These are phyloP conservation scores for Littorina saxatilis DNA, from an alignment of 1,140 invertebrate species.

Conservation along the genomic window DNA sequence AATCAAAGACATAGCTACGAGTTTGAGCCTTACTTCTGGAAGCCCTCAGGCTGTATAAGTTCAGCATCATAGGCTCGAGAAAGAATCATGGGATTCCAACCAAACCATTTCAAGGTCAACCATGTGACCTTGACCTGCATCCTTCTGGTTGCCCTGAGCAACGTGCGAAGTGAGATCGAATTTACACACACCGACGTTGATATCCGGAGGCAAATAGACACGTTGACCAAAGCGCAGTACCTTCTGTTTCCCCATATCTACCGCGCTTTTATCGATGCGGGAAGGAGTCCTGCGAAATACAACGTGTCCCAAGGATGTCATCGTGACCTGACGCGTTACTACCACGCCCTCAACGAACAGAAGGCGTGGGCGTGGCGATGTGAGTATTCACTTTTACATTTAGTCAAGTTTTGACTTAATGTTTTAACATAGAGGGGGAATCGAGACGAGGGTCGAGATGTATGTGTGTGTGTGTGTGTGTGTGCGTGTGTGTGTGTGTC, in stretches of 20 bases:
- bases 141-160: background rate
- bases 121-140: background rate
- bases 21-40: no score
- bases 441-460: no score
- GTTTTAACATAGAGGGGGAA: no score
- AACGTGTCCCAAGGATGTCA: slow-evolving; percentile 10
- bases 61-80: no score
- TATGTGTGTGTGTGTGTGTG: no score
- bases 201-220: background rate
- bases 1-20: no score
- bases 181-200: background rate
- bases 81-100: background rate
- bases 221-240: background rate
- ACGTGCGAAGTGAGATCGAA: background rate
- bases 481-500: no score
- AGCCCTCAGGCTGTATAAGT: no score
- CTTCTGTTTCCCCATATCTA: background rate
- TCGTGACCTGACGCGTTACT: slow-evolving; percentile 9
- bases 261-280: slow-evolving; percentile 18
- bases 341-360: background rate
- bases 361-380: slow-evolving; percentile 41
- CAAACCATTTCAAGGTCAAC: background rate
- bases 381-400: slow-evolving; percentile 3
- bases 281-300: background rate
- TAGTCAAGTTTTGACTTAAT: no score